Base-by-base conservation (phyloP, 2,888 invertebrate species). In the Drosophila multiciliata region DNA sequence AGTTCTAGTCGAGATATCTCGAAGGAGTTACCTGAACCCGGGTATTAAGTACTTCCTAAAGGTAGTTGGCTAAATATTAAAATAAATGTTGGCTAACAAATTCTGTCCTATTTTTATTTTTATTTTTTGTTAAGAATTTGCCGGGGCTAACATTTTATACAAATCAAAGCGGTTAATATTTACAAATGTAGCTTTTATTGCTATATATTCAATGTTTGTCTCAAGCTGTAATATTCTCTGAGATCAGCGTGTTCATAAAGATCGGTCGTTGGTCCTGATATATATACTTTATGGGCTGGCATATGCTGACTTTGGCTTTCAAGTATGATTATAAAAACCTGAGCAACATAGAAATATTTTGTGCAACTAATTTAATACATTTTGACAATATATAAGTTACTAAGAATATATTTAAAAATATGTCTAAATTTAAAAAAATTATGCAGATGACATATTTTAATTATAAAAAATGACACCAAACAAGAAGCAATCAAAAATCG, bases 301-400 rank as follows among this genome's bases (percentile, higher is more conserved):
- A 38, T 17, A 8, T n/a, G 17, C 38, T 1, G 4, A 2, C 0
- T 5, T n/a, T 9, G n/a, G n/a, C 11, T 11, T 6, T 2, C 0
- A n/a, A n/a, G 5, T 5, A n/a, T 2, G n/a, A 9, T 42, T 5
- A 11, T 6, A n/a, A 0, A n/a, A 42, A 6, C 5, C 5, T 42
- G 40, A 11, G 11, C 2, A 42, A n/a, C 40, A 15, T 6, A 7
- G 36, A 36, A n/a, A 11, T n/a, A n/a, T 40, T 17, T 0, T 38
- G 1, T 38, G 38, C 1, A 40, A 9, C 40, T 9, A n/a, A 40
- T n/a, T n/a, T 0, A 40, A n/a, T n/a, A 4, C 1, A 40, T n/a
- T 40, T 42, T 42, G 5, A 20, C 11, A 11, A 20, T 20, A 6
- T 11, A n/a, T 42, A 42, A 42, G n/a, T 1, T 11, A 6, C 42